phyloP scores from a whole-genome alignment of 2,113 vertebrate genomes.

The Rhadina sibilatrix region DNA sequence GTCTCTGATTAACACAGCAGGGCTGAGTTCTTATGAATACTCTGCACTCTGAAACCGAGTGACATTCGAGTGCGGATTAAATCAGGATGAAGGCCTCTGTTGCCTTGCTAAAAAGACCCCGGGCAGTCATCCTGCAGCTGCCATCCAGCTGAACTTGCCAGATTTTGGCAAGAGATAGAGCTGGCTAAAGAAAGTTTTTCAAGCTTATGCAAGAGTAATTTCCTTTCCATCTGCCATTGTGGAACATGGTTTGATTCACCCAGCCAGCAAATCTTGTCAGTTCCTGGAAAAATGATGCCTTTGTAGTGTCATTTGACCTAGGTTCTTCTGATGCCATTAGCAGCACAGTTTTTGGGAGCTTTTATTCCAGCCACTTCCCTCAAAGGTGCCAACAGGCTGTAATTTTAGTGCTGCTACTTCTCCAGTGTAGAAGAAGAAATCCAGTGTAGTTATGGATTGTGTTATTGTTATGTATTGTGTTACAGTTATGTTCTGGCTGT shows the following conservation, averaged over 20 bases:
- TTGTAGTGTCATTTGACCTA: neutral
- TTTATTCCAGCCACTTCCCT: neutral
- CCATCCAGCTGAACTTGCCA: slow-evolving; percentile 17
- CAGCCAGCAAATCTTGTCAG: neutral
- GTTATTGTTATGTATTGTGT: neutral
- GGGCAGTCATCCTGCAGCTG: slow-evolving; percentile 5
- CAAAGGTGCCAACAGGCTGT: neutral
- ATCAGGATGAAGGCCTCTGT: slow-evolving; percentile 8
- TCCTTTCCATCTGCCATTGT: slow-evolving; percentile 4
- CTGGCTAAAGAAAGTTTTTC: neutral
- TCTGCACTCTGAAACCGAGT: slow-evolving; percentile 36
- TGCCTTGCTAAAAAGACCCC: slow-evolving; percentile 12
- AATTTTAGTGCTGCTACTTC: neutral
- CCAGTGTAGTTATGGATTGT: neutral
- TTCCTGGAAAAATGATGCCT: neutral
- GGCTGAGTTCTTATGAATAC: slow-evolving; percentile 32
- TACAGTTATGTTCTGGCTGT: neutral
- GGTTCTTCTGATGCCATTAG: neutral
- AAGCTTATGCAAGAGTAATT: neutral
- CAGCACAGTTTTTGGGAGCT: neutral
- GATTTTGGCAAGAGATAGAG: neutral
- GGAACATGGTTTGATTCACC: neutral
- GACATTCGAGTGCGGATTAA: slow-evolving; percentile 20
- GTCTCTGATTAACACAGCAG: slow-evolving; percentile 62
- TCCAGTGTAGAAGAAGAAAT: neutral